These are phyloP conservation scores for Carabus problematicus DNA, from an alignment of 2,888 invertebrate genomes.

Conservation along the genomic window DNA sequence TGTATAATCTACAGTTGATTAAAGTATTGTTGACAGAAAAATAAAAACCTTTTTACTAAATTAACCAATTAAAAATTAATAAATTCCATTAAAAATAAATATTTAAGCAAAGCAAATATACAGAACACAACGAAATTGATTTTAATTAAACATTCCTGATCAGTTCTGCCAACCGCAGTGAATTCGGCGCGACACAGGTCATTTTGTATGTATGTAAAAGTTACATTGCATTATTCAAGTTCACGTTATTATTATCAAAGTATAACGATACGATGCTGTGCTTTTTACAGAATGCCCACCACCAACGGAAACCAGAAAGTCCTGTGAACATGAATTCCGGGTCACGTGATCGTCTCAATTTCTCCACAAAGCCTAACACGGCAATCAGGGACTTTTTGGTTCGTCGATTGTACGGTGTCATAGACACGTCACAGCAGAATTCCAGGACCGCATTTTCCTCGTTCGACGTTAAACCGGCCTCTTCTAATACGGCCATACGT, in stretches of 20 bases:
- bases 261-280: conserved; percentile 75
- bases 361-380: conserved; percentile 72
- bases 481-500: conserved; percentile 77
- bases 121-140: too few relatives aligned
- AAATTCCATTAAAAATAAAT: too few relatives aligned
- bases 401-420: conserved; percentile 73
- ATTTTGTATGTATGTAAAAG: background rate
- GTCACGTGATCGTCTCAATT: conserved; percentile 66
- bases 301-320: conserved; percentile 79
- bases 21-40: too few relatives aligned
- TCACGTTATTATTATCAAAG: conserved; percentile 56
- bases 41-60: too few relatives aligned
- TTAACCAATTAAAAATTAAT: too few relatives aligned
- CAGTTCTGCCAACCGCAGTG: too few relatives aligned
- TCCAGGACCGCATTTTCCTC: conserved; percentile 74
- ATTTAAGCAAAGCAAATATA: too few relatives aligned
- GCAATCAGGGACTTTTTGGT: conserved; percentile 73
- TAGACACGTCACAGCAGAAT: conserved; percentile 75
- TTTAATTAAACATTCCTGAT: too few relatives aligned
- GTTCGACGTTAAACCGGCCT: conserved; percentile 66
- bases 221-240: conserved; percentile 22
- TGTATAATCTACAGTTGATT: too few relatives aligned
- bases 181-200: too few relatives aligned
- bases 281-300: conserved; percentile 85
- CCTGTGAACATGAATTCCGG: conserved; percentile 72